A percentile compares a stretch with the other conserved stretches of the same genome.
These are phyloP conservation scores for Chrysopa pallens DNA, from an alignment of 1,140 invertebrate genomes.

Conservation along the genomic window DNA sequence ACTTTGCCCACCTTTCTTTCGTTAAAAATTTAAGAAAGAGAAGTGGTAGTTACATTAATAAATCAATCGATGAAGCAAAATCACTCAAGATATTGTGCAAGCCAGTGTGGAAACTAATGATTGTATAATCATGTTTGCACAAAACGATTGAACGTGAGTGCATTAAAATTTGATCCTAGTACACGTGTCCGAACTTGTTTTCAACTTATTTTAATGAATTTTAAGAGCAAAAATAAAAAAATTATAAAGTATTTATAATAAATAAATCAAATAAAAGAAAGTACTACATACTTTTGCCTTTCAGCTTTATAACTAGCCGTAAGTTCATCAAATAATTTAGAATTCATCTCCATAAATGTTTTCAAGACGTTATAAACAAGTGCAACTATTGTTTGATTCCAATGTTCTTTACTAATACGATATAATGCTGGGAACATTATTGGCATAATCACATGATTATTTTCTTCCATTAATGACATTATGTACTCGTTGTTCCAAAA, in stretches of 20 bases:
- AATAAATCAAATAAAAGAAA: slow-evolving; percentile 1
- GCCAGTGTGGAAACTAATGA: no score
- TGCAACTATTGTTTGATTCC: slow-evolving; percentile 99
- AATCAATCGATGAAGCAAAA: no score
- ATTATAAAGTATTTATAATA: no score
- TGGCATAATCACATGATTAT: slow-evolving; percentile 78
- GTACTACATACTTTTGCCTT: slow-evolving; percentile 73
- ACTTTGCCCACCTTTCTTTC: no score
- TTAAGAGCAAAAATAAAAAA: not conserved
- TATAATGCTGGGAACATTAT: slow-evolving; percentile 95
- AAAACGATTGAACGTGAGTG: no score
- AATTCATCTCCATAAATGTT: slow-evolving; percentile 99
- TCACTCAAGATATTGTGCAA: no score
- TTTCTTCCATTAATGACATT: slow-evolving; percentile 86
- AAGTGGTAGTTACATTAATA: no score
- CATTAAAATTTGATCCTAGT: no score
- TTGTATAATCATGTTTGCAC: no score
- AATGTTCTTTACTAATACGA: slow-evolving; percentile 97
- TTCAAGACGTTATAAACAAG: slow-evolving; percentile 99
- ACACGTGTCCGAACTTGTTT: no score
- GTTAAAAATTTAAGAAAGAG: no score
- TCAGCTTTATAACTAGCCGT: slow-evolving; percentile 96
- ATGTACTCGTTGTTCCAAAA: slow-evolving; percentile 98
- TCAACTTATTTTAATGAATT: no score
- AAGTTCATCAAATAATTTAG: slow-evolving; percentile 95